Conservation (phyloP, 1,140 invertebrate species). For the Papilio dardanus region DNA sequence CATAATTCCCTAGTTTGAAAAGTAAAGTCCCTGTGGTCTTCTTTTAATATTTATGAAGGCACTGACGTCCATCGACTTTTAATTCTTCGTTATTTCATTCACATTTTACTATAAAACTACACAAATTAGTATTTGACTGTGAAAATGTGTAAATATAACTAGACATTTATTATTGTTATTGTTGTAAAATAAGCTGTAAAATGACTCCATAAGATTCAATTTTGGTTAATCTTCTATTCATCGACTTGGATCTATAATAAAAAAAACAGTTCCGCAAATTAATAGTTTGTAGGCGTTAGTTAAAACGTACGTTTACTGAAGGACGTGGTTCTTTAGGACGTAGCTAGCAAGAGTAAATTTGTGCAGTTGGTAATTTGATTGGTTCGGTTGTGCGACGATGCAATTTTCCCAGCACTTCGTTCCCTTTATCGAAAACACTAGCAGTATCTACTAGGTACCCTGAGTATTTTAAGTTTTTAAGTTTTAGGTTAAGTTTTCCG, state of each 20-base stretch:
- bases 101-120: constrained; percentile 53
- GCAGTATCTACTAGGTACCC: not conserved
- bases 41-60: constrained; percentile 75
- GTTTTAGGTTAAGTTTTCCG: not conserved
- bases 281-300: not conserved
- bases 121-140: constrained; percentile 47
- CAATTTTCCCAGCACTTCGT: constrained; percentile 18
- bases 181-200: no score
- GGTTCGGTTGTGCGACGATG: not conserved
- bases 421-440: constrained; percentile 3
- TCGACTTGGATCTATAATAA: no score
- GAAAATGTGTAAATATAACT: not conserved
- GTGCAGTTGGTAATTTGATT: constrained; percentile 19
- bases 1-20: constrained; percentile 55
- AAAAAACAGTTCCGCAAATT: no score
- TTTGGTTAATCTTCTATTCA: no score
- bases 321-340: constrained; percentile 1
- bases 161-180: not conserved
- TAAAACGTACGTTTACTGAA: constrained; percentile 11
- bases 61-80: constrained; percentile 57
- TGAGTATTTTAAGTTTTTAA: not conserved
- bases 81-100: constrained; percentile 62
- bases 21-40: constrained; percentile 66
- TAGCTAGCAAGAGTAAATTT: constrained; percentile 8
- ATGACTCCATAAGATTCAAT: no score